Base-by-base conservation (phyloP, 1,140 invertebrate species). In the Drosophila chauvacae region DNA sequence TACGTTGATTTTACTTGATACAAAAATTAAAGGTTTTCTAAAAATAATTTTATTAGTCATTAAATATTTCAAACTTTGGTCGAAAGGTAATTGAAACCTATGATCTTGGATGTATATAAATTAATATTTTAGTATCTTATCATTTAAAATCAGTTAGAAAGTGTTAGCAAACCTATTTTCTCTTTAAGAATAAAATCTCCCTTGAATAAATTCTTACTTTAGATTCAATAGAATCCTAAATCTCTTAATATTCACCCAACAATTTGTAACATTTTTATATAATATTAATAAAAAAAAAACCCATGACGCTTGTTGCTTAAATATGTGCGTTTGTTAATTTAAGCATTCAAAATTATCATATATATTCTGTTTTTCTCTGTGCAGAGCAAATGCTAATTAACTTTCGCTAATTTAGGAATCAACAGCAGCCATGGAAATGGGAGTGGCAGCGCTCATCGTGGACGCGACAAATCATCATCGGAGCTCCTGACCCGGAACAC, bases 401-500 rank as follows among this genome's bases (percentile, higher is more conserved):
- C 62, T 70, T 68, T 55, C 23, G 48, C 62, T 68, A 55, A 37
- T 58, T 41, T 33, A 92, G 91, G 91, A 76, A 88, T 92, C 39
- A 91, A 73, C 57, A 81, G 79, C 64, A 55, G 14, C 44, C 62
- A 47, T 23, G 33, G 30, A 10, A 78, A 61, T 48, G 75, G 57
- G n/a, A 74, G 44, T 42, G 72, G 23, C 56, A 57, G 51, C 41
- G 47, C 58, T 5, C 42, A 64, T 3, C 56, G 61, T 18, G 42
- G 42, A 4, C 45, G 51, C 14, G 47, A 65, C 37, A 73, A 39
- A 18, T 28, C 79, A 6, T 69, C 66, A 42, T 65, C 81, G 0
- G 72, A 79, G 45, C 85, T 58, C 5, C 14, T 91, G 0, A 86
- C 81, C n/a, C 72, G 81, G 2, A 90, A 91, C 44, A 77, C 77